Conservation (phyloP, 2,797 vertebrate species). For the Acropternis orthonyx region DNA sequence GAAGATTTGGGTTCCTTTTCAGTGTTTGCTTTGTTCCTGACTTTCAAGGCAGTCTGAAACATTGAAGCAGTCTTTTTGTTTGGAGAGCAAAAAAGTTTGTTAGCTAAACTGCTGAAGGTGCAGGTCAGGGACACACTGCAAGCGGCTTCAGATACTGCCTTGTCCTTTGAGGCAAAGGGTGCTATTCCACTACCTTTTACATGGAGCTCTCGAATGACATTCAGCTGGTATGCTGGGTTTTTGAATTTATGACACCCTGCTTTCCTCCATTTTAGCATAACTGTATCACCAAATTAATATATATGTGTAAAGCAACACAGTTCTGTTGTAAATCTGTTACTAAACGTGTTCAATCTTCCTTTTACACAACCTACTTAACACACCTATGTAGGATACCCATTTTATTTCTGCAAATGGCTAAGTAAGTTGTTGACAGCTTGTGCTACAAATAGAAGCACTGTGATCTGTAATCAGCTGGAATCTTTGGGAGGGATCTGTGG, state of each 20-base stretch:
- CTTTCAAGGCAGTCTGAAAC: background rate
- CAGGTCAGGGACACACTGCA: background rate
- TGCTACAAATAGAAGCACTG: background rate
- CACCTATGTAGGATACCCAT: background rate
- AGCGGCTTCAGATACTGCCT: background rate
- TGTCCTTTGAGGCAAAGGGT: background rate
- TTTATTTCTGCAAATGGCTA: background rate
- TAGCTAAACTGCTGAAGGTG: background rate
- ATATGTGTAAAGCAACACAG: background rate
- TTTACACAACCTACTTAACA: background rate
- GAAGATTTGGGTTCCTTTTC: background rate
- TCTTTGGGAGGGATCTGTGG: background rate
- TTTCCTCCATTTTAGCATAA: background rate
- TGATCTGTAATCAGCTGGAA: background rate
- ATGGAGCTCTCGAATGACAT: background rate
- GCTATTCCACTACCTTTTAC: background rate
- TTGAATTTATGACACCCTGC: accelerated
- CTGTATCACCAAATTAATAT: background rate
- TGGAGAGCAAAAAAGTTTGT: background rate
- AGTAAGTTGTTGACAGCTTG: background rate
- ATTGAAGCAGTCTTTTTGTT: background rate
- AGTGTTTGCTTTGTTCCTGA: background rate
- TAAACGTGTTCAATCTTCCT: background rate
- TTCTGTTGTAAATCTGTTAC: background rate
- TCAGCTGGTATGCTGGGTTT: background rate